Evolutionary conservation across 2,797 vertebrate species (phyloP), one percentile per base, ranked within the genome.

Genomic region (Smutsia gigantea): DNA sequence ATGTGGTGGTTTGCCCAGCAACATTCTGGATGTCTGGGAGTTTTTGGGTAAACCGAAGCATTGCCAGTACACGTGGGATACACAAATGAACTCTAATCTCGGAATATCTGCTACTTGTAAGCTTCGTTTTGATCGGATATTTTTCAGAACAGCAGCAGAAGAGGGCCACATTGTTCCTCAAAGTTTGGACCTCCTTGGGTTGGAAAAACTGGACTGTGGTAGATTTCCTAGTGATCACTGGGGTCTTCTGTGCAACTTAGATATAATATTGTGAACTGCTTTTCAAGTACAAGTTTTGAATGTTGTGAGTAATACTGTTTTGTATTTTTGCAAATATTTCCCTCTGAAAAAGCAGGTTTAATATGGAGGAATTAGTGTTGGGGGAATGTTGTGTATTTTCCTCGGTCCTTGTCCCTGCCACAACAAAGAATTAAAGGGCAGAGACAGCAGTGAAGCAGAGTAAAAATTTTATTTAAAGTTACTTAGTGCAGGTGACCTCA

Each of bases 41-140:
- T 97, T 97, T 53, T 74, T 99, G 96, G 99, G 99, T 59, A 99
- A 99, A 64, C 99, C 99, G 68, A 97, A 99, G 82, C 99, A 99
- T 97, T 99, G 99, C 98, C 99, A 98, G 69, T 99, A 99, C 97
- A 99, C 99, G 0, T 99, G 99, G 99, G 99, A 99, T 96, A 99
- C 99, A 1, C 99, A 98, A 90, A 94, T 98, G 85, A 99, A 99
- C 97, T 99, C 98, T 93, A 99, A 99, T 96, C 99, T 99, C 97
- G 79, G 69, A 0, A 96, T 97, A 18, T 27, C 31, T 1, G 99
- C 98, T 23, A 66, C 98, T 83, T 98, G 98, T 97, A 99, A 99
- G 93, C 99, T 99, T 91, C 99, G 99, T 66, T 99, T 99, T 78
- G 99, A 99, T 95, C 98, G 99, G 0, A 11, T 99, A 90, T 99